These are phyloP conservation scores for Lepus europaeus DNA, from an alignment of 2,113 vertebrate species.

Conservation along the genomic window DNA sequence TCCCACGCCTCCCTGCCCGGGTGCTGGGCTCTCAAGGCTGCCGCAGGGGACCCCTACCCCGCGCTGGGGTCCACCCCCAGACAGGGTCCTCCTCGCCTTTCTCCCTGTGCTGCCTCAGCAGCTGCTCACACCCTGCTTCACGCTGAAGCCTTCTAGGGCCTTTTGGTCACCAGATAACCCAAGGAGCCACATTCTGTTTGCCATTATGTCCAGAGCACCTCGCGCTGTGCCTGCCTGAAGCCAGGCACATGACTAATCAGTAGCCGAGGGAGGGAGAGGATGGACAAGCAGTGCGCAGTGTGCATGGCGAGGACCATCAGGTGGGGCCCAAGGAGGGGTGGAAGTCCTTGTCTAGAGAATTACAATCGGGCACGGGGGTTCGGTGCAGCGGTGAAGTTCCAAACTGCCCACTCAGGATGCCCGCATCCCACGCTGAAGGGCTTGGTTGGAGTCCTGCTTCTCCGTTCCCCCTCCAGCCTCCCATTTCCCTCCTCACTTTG, in stretches of 20 bases:
- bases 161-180: background rate
- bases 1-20: background rate
- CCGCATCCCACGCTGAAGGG: too few species aligned
- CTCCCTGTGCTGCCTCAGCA: background rate
- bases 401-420: too few species aligned
- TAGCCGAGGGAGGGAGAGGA: background rate
- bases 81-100: background rate
- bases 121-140: background rate
- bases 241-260: background rate
- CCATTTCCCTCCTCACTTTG: too few species aligned
- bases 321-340: background rate
- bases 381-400: too few species aligned
- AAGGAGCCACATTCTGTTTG: background rate
- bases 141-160: background rate
- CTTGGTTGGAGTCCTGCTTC: too few species aligned
- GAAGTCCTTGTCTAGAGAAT: background rate
- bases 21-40: background rate
- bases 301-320: background rate
- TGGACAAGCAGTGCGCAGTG: background rate
- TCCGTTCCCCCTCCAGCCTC: too few species aligned
- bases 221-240: background rate
- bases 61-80: accelerated
- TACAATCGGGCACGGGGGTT: too few species aligned
- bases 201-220: background rate
- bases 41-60: too few species aligned